Base-by-base conservation (phyloP, 64 coral and sea anemone genomes). In the Porites lutea region DNA sequence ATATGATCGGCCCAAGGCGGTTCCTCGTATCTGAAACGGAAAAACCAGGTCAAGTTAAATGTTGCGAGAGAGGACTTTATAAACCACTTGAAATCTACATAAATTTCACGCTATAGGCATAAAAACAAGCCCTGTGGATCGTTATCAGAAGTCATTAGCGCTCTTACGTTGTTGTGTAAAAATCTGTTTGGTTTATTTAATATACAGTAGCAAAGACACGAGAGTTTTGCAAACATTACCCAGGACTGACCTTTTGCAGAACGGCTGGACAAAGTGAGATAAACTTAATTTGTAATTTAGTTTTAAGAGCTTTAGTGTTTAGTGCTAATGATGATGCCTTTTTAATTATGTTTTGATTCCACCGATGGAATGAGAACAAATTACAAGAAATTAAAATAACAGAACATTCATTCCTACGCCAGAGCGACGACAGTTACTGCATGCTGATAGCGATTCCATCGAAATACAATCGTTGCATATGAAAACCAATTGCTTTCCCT, bases 1-100 rank as follows among this genome's bases (percentile, higher is more conserved):
- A 97, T 93, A 59, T 97, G 92, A 2, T 80, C 92, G 19, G 92
- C 88, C 95, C 95, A 97, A 2, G 88, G 95, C 8, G 95, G 92
- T 50, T 97, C 95, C 48, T 94, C 95, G 79, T 70, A 79, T 54
- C 95, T 97, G 37, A 59, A 87, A 90, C 79, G 48, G 47, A 7
- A 46, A 52, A 87, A 77, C 47, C 3, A 61, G 19, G 68, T 21
- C 48, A 83, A 51, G 43, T 6, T 45, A 70, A 83, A 37, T 71
- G 65, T 10, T 20, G 44, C 20, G 12, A 86, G 73, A 60, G 49
- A 59, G 27, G 14, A n/a, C 15, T 15, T 22, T 77, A 86, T n/a
- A 10, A 53, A 47, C 8, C 37, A n/a, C 51, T 54, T 49, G 9
- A 65, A 88, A 68, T 93, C 67, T 76, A 64, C 52, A 80, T 87